These are phyloP conservation scores for Romanogobio albipinnatus DNA, from an alignment of 2,113 vertebrate species.

Conservation along the genomic window DNA sequence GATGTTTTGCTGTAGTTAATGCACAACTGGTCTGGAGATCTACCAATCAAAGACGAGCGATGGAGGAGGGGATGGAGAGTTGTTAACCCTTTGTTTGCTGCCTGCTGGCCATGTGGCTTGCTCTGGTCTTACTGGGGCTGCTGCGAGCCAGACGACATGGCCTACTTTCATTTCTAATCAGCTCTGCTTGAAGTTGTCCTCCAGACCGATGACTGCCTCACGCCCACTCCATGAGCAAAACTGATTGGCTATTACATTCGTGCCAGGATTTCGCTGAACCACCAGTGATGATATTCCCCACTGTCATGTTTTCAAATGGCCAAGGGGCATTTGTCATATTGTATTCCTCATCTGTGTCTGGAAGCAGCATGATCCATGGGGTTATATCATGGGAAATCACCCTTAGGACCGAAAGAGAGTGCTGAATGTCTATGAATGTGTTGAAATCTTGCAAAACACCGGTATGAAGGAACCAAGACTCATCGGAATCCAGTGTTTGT, in stretches of 20 bases:
- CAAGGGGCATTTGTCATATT: conserved; percentile 15
- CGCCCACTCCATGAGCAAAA: neutral
- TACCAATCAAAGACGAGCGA: conserved; percentile 64
- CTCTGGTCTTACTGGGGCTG: conserved; percentile 64
- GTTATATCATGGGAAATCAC: neutral
- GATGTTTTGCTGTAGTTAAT: conserved; percentile 69
- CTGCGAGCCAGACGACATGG: conserved; percentile 63
- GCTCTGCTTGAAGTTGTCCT: conserved; percentile 63
- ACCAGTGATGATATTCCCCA: conserved; percentile 15
- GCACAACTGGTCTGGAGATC: conserved; percentile 65
- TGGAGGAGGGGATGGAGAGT: conserved; percentile 33
- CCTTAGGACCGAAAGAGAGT: neutral
- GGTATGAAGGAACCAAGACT: neutral
- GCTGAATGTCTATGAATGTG: neutral
- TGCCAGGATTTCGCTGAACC: conserved; percentile 7
- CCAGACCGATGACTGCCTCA: conserved; percentile 53
- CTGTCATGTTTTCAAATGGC: conserved; percentile 34
- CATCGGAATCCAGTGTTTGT: neutral
- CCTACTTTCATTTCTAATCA: conserved; percentile 78
- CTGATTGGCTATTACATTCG: conserved; percentile 22
- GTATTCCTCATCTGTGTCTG: neutral
- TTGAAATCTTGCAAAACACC: neutral
- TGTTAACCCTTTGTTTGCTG: conserved; percentile 69
- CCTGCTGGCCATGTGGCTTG: conserved; percentile 65
- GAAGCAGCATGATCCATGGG: neutral